These are phyloP conservation scores for Anser cygnoides DNA, from an alignment of 2,113 vertebrate species.

Conservation along the genomic window DNA sequence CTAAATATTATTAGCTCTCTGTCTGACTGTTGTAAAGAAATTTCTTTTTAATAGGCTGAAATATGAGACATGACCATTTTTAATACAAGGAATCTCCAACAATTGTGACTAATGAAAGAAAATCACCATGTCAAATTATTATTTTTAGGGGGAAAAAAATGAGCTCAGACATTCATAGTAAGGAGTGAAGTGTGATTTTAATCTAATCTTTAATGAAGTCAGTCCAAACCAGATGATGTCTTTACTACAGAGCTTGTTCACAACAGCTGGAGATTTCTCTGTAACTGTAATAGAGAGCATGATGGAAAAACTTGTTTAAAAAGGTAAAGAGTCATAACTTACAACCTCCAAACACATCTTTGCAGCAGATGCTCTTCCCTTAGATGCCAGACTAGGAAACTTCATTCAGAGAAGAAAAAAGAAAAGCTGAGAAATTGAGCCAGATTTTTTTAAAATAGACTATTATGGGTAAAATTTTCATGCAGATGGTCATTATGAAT, in stretches of 20 bases:
- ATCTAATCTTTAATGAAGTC: neutral
- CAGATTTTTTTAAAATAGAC: neutral
- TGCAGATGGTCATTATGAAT: slow-evolving; percentile 2
- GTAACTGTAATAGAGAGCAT: neutral
- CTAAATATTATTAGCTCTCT: neutral
- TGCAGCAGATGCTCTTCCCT: neutral
- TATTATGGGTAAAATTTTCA: slow-evolving; percentile 1
- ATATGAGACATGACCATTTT: neutral
- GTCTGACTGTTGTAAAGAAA: neutral
- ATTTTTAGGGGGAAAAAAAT: neutral
- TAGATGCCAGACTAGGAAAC: slow-evolving; percentile 5
- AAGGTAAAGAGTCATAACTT: neutral
- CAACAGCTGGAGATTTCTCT: neutral
- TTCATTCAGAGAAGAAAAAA: neutral
- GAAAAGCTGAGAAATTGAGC: neutral
- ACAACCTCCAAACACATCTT: neutral
- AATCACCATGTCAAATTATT: neutral
- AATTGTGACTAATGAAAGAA: slow-evolving; percentile 2
- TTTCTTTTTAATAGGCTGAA: slow-evolving; percentile 2
- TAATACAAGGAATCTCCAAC: neutral
- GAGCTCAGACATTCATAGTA: neutral
- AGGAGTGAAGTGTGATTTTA: neutral
- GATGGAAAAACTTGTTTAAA: neutral
- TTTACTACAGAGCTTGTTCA: neutral
- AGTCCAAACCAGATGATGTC: neutral